Evolutionary conservation across 2,797 vertebrate genomes (phyloP).

Genomic region (Morelia viridis): DNA sequence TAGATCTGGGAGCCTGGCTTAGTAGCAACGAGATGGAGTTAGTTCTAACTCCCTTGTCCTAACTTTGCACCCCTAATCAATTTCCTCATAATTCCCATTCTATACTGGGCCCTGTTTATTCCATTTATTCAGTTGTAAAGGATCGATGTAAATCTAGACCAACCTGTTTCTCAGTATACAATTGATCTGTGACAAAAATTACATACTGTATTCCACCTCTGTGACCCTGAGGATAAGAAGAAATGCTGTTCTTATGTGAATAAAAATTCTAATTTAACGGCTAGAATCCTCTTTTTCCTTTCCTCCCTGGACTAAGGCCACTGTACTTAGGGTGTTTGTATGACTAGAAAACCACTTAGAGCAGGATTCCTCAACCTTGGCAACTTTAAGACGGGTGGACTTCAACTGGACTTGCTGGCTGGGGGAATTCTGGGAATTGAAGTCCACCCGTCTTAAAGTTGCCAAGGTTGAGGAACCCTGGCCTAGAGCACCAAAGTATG

Average conservation of each 20-base stretch:
- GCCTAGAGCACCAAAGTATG: accelerated
- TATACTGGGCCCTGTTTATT: not conserved
- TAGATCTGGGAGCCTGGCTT: not conserved
- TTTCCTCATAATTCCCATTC: not conserved
- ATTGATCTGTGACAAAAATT: not conserved
- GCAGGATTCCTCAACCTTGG: too few species aligned
- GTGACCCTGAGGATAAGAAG: too few species aligned
- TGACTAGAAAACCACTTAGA: not conserved
- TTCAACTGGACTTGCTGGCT: too few species aligned
- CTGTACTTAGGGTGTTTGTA: not conserved
- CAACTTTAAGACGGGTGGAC: too few species aligned
- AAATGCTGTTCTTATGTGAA: not conserved
- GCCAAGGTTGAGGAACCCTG: too few species aligned
- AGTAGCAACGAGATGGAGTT: not conserved
- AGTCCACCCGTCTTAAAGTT: too few species aligned
- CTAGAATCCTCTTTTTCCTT: not conserved
- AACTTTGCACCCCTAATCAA: too few species aligned
- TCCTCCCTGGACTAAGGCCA: not conserved
- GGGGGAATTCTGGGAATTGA: too few species aligned
- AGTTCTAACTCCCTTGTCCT: not conserved
- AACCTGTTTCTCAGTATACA: not conserved
- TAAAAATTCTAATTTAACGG: not conserved
- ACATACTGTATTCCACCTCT: too few species aligned
- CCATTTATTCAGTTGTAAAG: not conserved
- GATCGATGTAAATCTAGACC: not conserved